These are phyloP conservation scores for Caenorhabditis imperialis DNA, from an alignment of 2,888 invertebrate genomes.

Conservation along the genomic window DNA sequence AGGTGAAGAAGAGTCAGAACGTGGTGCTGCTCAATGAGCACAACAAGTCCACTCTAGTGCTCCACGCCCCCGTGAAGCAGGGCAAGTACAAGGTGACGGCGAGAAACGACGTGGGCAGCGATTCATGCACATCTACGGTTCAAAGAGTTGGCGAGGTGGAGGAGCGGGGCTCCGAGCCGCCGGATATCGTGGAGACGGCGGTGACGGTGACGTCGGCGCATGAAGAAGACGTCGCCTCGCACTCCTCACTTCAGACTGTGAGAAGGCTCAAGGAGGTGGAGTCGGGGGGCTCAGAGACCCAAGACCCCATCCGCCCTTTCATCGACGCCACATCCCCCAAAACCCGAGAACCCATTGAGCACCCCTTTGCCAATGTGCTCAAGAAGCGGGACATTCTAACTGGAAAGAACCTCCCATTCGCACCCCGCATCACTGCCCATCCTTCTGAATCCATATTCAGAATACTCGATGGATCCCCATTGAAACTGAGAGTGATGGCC, in stretches of 20 bases:
- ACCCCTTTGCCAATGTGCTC: conserved; percentile 51
- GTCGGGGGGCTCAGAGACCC: too few relatives aligned
- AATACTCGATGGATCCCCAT: conserved; percentile 53
- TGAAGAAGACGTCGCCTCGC: conserved; percentile 46
- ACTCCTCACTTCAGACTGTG: conserved; percentile 64
- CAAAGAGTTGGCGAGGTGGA: conserved; percentile 56
- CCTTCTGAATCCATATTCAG: conserved; percentile 56
- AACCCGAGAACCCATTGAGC: conserved; percentile 25
- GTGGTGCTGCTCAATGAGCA: conserved; percentile 67
- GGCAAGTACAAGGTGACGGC: conserved; percentile 73
- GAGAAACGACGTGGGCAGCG: conserved; percentile 67
- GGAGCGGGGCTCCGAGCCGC: conserved; percentile 56
- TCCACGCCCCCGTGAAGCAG: conserved; percentile 71
- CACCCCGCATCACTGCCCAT: conserved; percentile 67
- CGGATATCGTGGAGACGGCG: conserved; percentile 63
- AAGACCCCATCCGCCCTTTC: conserved; percentile 36
- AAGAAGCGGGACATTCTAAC: conserved; percentile 37
- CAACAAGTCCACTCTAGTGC: conserved; percentile 71
- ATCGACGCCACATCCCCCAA: conserved; percentile 46
- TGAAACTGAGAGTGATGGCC: conserved; percentile 64
- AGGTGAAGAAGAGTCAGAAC: conserved; percentile 68
- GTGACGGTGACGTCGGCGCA: conserved; percentile 63
- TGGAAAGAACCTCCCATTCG: conserved; percentile 59
- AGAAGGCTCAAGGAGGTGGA: conserved; percentile 45
- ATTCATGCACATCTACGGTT: conserved; percentile 57